These are phyloP conservation scores for Indri indri DNA, from an alignment of 2,113 vertebrate species.

Conservation along the genomic window DNA sequence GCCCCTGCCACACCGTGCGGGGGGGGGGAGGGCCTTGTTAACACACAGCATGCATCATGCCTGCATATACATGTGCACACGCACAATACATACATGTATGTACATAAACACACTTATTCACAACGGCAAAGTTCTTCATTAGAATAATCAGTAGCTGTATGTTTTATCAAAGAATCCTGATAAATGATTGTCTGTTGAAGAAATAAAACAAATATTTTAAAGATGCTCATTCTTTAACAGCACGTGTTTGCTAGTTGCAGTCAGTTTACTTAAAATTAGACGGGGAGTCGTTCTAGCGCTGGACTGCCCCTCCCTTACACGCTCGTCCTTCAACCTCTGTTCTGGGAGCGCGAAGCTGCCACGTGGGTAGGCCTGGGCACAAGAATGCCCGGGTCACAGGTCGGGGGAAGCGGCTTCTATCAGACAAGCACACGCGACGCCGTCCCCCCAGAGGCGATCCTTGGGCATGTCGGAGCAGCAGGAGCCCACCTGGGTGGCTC, in stretches of 20 bases:
- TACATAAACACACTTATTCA: too few species aligned
- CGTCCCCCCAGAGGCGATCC: accelerated
- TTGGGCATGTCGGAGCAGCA: accelerated
- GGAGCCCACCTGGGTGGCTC: too few species aligned
- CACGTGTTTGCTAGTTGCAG: too few species aligned
- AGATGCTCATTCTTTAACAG: background rate
- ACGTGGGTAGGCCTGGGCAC: accelerated
- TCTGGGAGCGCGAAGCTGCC: background rate
- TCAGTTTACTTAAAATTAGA: background rate
- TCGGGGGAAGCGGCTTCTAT: accelerated
- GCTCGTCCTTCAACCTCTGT: background rate
- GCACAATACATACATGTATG: accelerated
- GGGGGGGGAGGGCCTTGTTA: background rate
- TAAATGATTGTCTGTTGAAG: background rate
- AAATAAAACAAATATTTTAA: background rate
- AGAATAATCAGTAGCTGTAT: background rate
- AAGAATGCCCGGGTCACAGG: accelerated
- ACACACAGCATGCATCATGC: accelerated
- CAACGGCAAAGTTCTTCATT: background rate
- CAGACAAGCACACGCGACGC: too few species aligned
- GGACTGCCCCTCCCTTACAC: accelerated
- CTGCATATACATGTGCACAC: too few species aligned
- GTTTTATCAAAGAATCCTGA: background rate
- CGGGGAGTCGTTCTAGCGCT: accelerated
- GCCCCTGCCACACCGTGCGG: too few species aligned